These are phyloP conservation scores for Corynorhinus townsendii DNA, from an alignment of 2,113 vertebrate species.

Conservation along the genomic window DNA sequence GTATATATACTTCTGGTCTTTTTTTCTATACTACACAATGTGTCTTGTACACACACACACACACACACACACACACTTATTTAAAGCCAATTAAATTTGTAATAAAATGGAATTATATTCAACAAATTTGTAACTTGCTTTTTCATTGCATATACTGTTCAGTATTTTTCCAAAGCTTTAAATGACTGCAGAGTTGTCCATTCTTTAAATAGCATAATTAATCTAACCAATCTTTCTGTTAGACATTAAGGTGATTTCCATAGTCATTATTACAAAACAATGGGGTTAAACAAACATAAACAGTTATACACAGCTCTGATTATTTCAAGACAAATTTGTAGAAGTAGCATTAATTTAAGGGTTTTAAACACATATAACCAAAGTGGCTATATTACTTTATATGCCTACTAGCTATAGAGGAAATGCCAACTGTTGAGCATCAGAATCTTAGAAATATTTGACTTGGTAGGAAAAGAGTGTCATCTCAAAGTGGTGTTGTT, in stretches of 20 bases:
- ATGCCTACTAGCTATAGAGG: background rate
- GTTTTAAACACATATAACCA: background rate
- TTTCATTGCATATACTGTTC: background rate
- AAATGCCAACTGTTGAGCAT: background rate
- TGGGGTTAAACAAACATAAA: background rate
- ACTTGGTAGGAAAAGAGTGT: background rate
- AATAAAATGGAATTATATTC: background rate
- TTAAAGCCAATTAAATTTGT: background rate
- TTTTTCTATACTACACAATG: background rate
- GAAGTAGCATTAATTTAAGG: background rate
- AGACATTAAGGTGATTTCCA: background rate
- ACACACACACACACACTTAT: background rate
- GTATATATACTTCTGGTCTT: background rate
- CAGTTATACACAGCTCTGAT: background rate
- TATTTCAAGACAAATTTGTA: constrained; percentile 2
- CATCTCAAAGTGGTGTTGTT: background rate
- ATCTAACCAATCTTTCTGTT: background rate
- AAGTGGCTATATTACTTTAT: background rate
- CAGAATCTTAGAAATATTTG: background rate
- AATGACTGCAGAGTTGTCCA: background rate
- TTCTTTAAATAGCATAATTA: background rate
- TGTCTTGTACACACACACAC: background rate
- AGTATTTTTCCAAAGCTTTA: constrained; percentile 8
- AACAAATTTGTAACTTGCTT: background rate
- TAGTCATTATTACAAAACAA: constrained; percentile 5